These are phyloP conservation scores for Megaceryle maxima DNA, from an alignment of 2,113 vertebrate genomes.

Conservation along the genomic window DNA sequence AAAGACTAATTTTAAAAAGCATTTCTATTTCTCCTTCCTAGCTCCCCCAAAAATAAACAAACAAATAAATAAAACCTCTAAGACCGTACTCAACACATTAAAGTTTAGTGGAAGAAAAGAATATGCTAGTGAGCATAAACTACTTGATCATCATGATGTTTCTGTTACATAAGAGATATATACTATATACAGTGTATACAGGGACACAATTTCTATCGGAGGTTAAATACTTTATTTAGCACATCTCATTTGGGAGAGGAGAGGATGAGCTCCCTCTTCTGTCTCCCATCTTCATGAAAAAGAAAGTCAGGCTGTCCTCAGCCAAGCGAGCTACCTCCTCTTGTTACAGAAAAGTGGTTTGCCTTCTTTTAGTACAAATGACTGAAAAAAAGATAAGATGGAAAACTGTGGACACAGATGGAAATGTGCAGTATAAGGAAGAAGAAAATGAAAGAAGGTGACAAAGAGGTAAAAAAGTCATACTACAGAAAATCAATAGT, in stretches of 20 bases:
- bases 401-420: not conserved
- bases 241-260: not conserved
- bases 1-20: not conserved
- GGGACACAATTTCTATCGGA: not conserved
- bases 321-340: not conserved
- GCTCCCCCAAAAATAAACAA: not conserved
- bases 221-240: not conserved
- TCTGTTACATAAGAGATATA: not conserved
- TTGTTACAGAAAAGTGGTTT: not conserved
- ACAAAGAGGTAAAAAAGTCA: not conserved
- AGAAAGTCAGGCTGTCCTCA: not conserved
- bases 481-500: not conserved
- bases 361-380: not conserved
- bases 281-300: not conserved
- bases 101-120: not conserved
- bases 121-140: not conserved
- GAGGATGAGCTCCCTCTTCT: not conserved
- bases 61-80: not conserved
- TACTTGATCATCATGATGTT: not conserved
- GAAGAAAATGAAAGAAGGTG: not conserved
- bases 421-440: not conserved
- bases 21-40: not conserved
- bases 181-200: not conserved
- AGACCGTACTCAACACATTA: not conserved
- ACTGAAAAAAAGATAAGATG: not conserved